Conservation (phyloP, 2,113 vertebrate species). For the Phaethon lepturus region DNA sequence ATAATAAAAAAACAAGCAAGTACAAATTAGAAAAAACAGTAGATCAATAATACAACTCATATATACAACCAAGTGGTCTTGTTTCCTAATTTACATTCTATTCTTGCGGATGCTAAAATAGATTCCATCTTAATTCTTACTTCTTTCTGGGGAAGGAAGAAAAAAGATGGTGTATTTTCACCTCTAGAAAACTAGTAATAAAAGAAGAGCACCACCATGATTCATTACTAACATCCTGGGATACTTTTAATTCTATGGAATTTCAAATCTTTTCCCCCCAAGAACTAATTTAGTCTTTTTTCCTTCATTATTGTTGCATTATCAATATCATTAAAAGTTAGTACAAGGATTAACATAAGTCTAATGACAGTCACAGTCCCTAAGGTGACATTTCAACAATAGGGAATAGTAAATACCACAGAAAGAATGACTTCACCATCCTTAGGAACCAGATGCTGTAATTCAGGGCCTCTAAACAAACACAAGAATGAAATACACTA, state of each 20-base stretch:
- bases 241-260: not conserved
- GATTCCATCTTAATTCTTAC: not conserved
- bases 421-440: not conserved
- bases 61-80: not conserved
- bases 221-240: not conserved
- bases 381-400: not conserved
- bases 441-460: not conserved
- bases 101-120: not conserved
- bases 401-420: not conserved
- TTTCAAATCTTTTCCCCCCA: not conserved
- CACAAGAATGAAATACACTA: not conserved
- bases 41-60: not conserved
- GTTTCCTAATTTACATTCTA: not conserved
- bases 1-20: not conserved
- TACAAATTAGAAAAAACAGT: not conserved
- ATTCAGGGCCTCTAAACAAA: not conserved
- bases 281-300: not conserved
- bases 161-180: not conserved
- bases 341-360: not conserved
- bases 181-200: not conserved
- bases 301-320: not conserved
- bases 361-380: not conserved
- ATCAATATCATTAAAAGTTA: not conserved
- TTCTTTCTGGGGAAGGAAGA: not conserved
- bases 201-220: not conserved